These are phyloP conservation scores for Parnassius orleans DNA, from an alignment of 2,888 invertebrate genomes.

Conservation along the genomic window DNA sequence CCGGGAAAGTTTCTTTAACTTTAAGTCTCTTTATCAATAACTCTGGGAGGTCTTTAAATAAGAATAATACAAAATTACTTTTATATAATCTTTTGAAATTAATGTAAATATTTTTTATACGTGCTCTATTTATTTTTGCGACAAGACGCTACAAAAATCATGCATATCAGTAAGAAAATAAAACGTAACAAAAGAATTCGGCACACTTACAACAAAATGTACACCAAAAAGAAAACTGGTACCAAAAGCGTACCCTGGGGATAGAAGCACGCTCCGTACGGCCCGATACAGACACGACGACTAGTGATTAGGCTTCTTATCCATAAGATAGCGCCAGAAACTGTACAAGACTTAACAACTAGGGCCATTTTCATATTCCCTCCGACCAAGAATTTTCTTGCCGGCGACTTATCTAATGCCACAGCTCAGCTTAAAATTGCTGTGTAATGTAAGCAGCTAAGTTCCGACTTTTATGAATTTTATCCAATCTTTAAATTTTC, in stretches of 20 bases:
- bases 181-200: conserved; percentile 76
- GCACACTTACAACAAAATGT: conserved; percentile 79
- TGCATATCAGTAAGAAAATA: conserved; percentile 66
- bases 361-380: conserved; percentile 79
- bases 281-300: conserved; percentile 79
- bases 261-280: conserved; percentile 67
- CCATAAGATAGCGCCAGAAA: conserved; percentile 80
- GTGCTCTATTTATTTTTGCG: conserved; percentile 1
- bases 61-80: conserved; percentile 22
- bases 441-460: conserved; percentile 64
- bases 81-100: background rate
- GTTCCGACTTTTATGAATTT: conserved; percentile 57
- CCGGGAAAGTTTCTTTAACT: conserved; percentile 70
- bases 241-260: conserved; percentile 78
- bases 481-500: conserved; percentile 37
- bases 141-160: conserved; percentile 58
- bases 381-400: conserved; percentile 75
- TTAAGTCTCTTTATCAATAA: conserved; percentile 74
- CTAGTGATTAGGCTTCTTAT: conserved; percentile 81
- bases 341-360: conserved; percentile 81
- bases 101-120: background rate
- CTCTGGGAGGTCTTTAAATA: conserved; percentile 56
- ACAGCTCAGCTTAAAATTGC: conserved; percentile 69
- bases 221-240: conserved; percentile 80
- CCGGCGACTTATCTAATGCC: conserved; percentile 74